These are phyloP conservation scores for Lordiphosa stackelbergi DNA, from an alignment of 1,140 invertebrate genomes.

Conservation along the genomic window DNA sequence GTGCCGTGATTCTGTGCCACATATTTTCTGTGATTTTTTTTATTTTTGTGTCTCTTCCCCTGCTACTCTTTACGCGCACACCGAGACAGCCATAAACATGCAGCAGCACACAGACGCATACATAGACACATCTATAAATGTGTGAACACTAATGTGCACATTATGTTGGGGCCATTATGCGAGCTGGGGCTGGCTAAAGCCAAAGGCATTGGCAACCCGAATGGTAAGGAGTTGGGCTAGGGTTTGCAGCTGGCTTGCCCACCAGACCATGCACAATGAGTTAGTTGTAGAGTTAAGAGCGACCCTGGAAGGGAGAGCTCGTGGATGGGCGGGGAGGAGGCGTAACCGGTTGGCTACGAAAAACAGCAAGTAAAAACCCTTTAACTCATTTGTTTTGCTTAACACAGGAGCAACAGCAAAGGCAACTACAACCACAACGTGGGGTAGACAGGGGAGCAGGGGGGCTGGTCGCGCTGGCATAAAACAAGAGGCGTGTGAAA, in stretches of 20 bases:
- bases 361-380: slow-evolving; percentile 60
- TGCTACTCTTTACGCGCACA: slow-evolving; percentile 42
- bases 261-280: slow-evolving; percentile 71
- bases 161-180: slow-evolving; percentile 73
- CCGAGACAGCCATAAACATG: slow-evolving; percentile 65
- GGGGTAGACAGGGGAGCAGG: slow-evolving; percentile 4
- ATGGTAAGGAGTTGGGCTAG: slow-evolving; percentile 21
- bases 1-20: slow-evolving; percentile 61
- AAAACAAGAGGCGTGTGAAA: slow-evolving; percentile 66
- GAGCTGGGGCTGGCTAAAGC: slow-evolving; percentile 10
- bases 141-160: slow-evolving; percentile 75
- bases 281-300: slow-evolving; percentile 37
- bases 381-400: slow-evolving; percentile 74
- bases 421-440: slow-evolving; percentile 5
- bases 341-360: slow-evolving; percentile 36
- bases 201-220: slow-evolving; percentile 9
- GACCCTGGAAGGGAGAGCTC: neutral
- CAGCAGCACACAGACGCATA: slow-evolving; percentile 33
- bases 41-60: slow-evolving; percentile 16
- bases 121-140: slow-evolving; percentile 60
- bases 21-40: slow-evolving; percentile 71
- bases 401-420: slow-evolving; percentile 29
- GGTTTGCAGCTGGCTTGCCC: slow-evolving; percentile 22
- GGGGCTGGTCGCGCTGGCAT: slow-evolving; percentile 7
- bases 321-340: slow-evolving; percentile 3